Conservation (phyloP, 2,797 vertebrate species). For the Cyclura pinguis region DNA sequence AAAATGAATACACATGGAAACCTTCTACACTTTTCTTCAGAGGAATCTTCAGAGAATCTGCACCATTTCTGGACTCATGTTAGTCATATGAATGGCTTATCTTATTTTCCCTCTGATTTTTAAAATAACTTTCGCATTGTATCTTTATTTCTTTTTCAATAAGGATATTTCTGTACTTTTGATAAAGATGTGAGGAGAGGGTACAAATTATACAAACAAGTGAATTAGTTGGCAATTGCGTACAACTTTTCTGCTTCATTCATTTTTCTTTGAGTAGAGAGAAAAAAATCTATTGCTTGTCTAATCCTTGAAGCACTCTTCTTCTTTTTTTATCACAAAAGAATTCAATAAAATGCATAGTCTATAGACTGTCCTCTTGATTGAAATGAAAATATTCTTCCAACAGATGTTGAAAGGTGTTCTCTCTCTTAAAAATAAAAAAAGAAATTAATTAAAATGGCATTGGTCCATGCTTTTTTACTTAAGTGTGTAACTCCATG, state of each 20-base stretch:
- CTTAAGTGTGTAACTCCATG: constrained; percentile 3
- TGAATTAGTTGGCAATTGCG: not conserved
- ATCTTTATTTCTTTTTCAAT: not conserved
- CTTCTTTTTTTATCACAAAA: not conserved
- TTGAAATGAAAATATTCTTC: not conserved
- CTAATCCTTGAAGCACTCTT: not conserved
- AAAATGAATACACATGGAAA: not conserved
- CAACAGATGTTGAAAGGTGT: not conserved
- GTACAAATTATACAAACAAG: not conserved
- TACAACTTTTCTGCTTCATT: not conserved
- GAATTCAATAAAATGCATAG: not conserved
- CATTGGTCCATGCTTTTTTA: not conserved
- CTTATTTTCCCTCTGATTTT: not conserved
- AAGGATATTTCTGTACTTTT: not conserved
- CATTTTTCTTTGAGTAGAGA: not conserved
- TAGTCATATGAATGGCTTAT: not conserved
- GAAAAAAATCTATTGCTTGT: not conserved
- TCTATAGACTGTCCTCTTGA: not conserved
- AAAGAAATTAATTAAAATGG: not conserved
- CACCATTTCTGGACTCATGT: too few species aligned
- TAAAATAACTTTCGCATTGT: not conserved
- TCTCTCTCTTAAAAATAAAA: constrained; percentile 25
- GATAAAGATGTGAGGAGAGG: not conserved
- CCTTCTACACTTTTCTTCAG: not conserved
- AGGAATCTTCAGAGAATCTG: too few species aligned